Base-by-base conservation (phyloP, 37 sponge, comb jelly and placozoan genomes). In the Theonella swinhoei region DNA sequence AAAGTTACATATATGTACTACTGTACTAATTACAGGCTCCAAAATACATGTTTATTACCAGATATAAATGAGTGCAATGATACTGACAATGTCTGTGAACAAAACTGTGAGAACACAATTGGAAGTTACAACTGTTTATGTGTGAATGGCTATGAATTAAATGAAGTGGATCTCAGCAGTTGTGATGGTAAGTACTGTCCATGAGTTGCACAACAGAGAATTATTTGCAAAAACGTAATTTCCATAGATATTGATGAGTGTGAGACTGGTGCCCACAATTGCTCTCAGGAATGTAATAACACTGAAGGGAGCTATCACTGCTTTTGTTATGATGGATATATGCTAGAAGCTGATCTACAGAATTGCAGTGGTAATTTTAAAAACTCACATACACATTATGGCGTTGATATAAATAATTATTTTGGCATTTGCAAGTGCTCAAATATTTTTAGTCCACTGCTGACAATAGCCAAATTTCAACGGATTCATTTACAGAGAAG, bases 71-170 rank as follows among this genome's bases (percentile, higher is more conserved):
- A 79, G 43, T 79, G 54, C 14, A 47, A 47, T 14, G 14, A 47
- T 14, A 47, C 54, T 14, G 54, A 47, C 11, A 7, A 47, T 47
- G 69, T 28, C 2, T 77, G 78, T 29, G 32, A 60, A 26, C 78
- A 77, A 29, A 0, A 19, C 0, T 83, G 83, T 61, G 35, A 1
- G 23, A 83, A 72, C 29, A 77, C 70, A 28, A 47, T 83, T 76
- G 77, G 89, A 37, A 42, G 72, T 30, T 71, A 78, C 42, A 47
- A 72, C 83, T 88, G 89, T 60, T 39, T 61, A n/a, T 83, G 82
- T 70, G 19, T 1, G 24, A 73, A 25, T 73, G 83, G 83, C 2
- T 83, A 62, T 14, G 36, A 29, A 26, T n/a, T 26, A 9, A 34
- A 74, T 24, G 36, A 28, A 19, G n/a, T 40, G 40, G 43, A 29